Base-by-base conservation (phyloP, 2,113 vertebrate genomes). In the Geococcyx californianus region DNA sequence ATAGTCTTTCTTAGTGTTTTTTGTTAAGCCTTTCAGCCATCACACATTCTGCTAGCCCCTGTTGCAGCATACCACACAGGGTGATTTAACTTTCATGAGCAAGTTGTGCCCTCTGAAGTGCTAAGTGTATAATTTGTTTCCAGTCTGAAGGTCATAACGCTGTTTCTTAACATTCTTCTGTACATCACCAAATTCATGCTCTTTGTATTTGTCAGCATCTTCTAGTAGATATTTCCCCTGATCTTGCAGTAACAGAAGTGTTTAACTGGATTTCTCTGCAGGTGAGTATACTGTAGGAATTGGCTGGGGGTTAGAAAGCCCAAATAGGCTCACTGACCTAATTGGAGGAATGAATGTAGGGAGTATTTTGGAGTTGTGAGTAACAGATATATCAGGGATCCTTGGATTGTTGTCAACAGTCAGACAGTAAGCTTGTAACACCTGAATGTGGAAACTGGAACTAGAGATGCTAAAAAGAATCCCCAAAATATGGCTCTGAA, bases 111-210 rank as follows among this genome's bases (percentile, higher is more conserved):
- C 10, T 91, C 59, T 80, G 54, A 92, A 62, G 45, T 87, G 33
- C 33, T 72, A 4, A 23, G 25, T 89, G 89, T 2, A 5, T 81
- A 19, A 66, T 60, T 73, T 26, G n/a, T 6, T 62, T 88, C 7
- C 16, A 28, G 12, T 51, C 19, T 90, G 59, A 81, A 86, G 42
- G 49, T 68, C 14, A 2, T 72, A 17, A 3, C 25, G 6, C 16
- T 74, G 24, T 1, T 15, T 95, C 60, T 42, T 59, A 59, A 24
- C 4, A 0, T 58, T 92, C 11, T 51, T 60, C 11, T 33, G 3
- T 87, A 16, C 1, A 1, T 73, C 28, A 73, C 13, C 11, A 77
- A 33, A 54, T 69, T 23, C 0, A 0, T 31, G 16, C 1, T 63
- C 1, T 24, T 80, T 44, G 10, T 67, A n/a, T 77, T 92, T 70